Evolutionary conservation across 1,140 invertebrate species (phyloP), one percentile per base, ranked within the genome.

Genomic region (Littorina saxatilis): DNA sequence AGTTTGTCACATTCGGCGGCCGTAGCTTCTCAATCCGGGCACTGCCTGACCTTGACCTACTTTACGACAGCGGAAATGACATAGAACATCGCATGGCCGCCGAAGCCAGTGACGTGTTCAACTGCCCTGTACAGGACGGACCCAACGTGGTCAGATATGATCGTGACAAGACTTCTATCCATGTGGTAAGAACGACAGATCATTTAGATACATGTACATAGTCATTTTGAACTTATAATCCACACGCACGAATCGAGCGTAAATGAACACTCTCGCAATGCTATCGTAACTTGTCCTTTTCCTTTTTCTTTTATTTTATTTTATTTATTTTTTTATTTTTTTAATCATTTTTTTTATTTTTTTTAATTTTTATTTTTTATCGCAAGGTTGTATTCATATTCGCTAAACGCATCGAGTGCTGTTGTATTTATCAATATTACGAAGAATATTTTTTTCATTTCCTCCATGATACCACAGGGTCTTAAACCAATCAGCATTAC

Each of bases 51-150:
- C 84, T 86, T 81, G 61, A 74, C 20, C 72, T 83, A 2, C 72
- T 85, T 43, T 87, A 85, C 55, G 86, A 87, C 78, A 87, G 86
- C 68, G 84, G 84, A 20, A 78, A 73, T 43, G 79, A 81, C 35
- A 47, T 87, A 0, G 82, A 76, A 40, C 55, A 63, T 11, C 81
- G 74, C 58, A 81, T 74, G 5, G 35, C 76, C 1, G n/a, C 66
- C 23, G 17, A 73, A 20, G 39, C 32, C 0, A 68, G 35, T 0
- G 39, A 73, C 11, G 32, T 85, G 3, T 87, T 85, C 27, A 87
- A 85, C 74, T 39, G 15, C 35, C 68, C 13, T 35, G 20, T 37
- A 7, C 13, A 37, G 29, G 37, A 43, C 15, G 35, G 68, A 17
- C 35, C 17, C 17, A 43, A 35, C 29, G 40, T 72, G 7, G 37